A percentile compares a stretch with the other conserved stretches of the same genome.
These are phyloP conservation scores for Drosophila monieri DNA, from an alignment of 2,888 invertebrate genomes.

Conservation along the genomic window DNA sequence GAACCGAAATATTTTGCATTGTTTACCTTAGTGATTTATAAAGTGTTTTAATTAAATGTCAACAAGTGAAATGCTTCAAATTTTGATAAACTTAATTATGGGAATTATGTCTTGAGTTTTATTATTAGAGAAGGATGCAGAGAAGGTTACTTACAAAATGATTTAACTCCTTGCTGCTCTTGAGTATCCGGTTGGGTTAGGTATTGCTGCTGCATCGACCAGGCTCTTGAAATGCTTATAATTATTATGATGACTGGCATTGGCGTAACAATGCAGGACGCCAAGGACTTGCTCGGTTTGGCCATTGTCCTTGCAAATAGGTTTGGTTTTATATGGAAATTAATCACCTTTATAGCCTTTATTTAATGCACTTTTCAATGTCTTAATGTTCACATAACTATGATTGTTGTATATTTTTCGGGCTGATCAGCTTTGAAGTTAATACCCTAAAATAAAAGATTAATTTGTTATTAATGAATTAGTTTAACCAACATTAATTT, in stretches of 20 bases:
- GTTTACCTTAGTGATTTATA: background rate
- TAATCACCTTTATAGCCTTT: slow-evolving; percentile 2
- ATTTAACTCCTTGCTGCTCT: slow-evolving; percentile 53
- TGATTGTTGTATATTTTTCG: background rate
- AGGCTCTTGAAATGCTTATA: slow-evolving; percentile 37
- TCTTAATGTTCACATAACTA: slow-evolving; percentile 26
- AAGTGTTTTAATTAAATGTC: background rate
- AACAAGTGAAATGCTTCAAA: slow-evolving; percentile 5
- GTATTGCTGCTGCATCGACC: slow-evolving; percentile 40
- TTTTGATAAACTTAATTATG: slow-evolving; percentile 10
- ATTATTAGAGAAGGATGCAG: background rate
- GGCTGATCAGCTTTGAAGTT: background rate
- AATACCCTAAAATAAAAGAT: background rate
- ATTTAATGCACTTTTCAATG: slow-evolving; percentile 7
- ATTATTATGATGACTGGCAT: slow-evolving; percentile 26
- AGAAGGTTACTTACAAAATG: slow-evolving; percentile 67
- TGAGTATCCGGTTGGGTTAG: background rate
- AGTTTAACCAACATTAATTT: background rate
- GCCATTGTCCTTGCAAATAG: slow-evolving; percentile 45
- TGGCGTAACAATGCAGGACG: slow-evolving; percentile 16
- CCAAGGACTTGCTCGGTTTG: slow-evolving; percentile 32
- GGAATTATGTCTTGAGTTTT: slow-evolving; percentile 42
- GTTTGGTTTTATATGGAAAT: slow-evolving; percentile 4
- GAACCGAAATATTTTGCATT: background rate
- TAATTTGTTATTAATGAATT: background rate